Conservation (phyloP, 2,113 vertebrate genomes). For the Gymnocephalus cernua region DNA sequence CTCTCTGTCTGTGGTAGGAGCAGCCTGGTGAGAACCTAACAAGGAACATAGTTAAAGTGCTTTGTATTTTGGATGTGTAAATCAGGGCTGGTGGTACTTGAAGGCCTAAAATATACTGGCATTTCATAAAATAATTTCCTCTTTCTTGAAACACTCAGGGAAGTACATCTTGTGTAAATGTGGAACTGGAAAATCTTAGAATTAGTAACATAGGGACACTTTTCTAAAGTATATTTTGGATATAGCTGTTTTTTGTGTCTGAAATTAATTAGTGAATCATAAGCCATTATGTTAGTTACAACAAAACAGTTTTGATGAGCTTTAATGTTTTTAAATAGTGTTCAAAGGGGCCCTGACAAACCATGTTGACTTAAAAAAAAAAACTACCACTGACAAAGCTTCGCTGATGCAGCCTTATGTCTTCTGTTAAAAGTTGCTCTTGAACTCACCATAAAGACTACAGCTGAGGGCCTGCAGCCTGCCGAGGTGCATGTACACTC, state of each 20-base stretch:
- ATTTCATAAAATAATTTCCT: slow-evolving; percentile 40
- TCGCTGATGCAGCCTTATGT: neutral
- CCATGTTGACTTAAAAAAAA: neutral
- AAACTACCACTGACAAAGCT: neutral
- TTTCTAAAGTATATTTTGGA: neutral
- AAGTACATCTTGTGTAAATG: slow-evolving; percentile 4
- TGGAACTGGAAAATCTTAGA: slow-evolving; percentile 41
- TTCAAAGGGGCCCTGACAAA: neutral
- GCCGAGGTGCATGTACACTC: neutral
- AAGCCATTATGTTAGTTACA: neutral
- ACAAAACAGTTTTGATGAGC: neutral
- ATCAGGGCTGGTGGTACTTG: too few relatives aligned
- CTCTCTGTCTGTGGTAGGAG: slow-evolving; percentile 97
- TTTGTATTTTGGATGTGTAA: neutral
- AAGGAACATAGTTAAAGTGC: neutral
- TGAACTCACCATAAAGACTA: neutral
- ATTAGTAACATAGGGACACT: neutral
- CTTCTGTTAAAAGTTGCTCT: neutral
- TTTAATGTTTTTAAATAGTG: neutral
- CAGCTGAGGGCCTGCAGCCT: neutral
- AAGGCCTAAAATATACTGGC: neutral
- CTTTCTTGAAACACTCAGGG: slow-evolving; percentile 31
- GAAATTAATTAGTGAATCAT: neutral
- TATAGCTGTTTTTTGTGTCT: neutral
- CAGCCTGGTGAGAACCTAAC: slow-evolving; percentile 91